Conservation (phyloP, 2,797 vertebrate species). For the Periophthalmus magnuspinnatus region DNA sequence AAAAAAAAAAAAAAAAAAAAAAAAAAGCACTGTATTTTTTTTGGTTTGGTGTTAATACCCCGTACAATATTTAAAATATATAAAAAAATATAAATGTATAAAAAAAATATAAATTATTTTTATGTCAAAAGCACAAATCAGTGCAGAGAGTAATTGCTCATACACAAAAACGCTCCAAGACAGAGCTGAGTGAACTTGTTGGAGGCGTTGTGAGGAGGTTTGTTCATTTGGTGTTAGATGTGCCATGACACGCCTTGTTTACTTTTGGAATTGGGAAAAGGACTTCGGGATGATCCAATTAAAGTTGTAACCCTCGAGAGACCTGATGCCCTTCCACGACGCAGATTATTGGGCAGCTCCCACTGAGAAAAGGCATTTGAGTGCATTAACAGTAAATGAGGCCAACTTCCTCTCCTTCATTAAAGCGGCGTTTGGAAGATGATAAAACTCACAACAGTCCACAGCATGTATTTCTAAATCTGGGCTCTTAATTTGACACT, state of each 20-base stretch:
- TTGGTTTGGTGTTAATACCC: too few species aligned
- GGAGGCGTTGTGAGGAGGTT: slow-evolving; percentile 52
- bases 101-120: background rate
- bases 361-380: slow-evolving; percentile 79
- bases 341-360: slow-evolving; percentile 77
- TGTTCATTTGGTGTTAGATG: slow-evolving; percentile 78
- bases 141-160: background rate
- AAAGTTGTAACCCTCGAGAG: slow-evolving; percentile 76
- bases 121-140: background rate
- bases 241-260: slow-evolving; percentile 74
- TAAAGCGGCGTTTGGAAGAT: slow-evolving; percentile 72
- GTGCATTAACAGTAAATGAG: slow-evolving; percentile 79
- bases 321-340: slow-evolving; percentile 71
- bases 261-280: slow-evolving; percentile 78
- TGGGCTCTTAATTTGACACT: slow-evolving; percentile 66
- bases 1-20: too few species aligned
- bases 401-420: slow-evolving; percentile 76
- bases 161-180: background rate
- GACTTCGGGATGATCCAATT: slow-evolving; percentile 78
- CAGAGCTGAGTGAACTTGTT: slow-evolving; percentile 45
- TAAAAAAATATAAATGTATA: background rate
- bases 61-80: background rate
- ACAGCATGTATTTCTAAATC: slow-evolving; percentile 59
- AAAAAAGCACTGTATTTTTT: too few species aligned
- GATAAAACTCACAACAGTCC: slow-evolving; percentile 65